Percentiles rank a stretch among this genome's conserved stretches.
Evolutionary conservation across 2,113 vertebrate species (phyloP).

Genomic region (Podarcis muralis): DNA sequence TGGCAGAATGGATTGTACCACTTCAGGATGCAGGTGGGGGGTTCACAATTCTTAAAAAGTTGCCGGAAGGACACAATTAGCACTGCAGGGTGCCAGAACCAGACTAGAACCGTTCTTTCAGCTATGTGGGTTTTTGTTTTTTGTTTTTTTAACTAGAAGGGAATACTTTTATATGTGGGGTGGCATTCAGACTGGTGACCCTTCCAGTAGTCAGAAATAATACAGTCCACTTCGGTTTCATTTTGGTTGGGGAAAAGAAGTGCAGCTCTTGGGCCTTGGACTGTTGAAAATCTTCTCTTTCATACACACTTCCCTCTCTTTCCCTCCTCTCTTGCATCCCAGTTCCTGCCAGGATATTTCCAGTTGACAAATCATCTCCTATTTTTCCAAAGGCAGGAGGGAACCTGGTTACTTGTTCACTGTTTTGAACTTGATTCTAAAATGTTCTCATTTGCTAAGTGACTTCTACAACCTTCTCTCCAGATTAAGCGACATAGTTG

Average conservation of each 20-base stretch:
- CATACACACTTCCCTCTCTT: background rate
- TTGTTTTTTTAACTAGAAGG: background rate
- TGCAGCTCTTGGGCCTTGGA: too few relatives aligned
- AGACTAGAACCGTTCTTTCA: background rate
- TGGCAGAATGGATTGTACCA: background rate
- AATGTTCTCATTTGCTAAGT: background rate
- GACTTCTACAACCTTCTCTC: background rate
- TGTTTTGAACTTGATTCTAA: background rate
- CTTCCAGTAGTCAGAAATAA: background rate
- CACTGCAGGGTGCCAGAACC: background rate
- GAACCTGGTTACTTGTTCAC: background rate
- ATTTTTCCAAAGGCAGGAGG: background rate
- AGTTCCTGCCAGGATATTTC: background rate
- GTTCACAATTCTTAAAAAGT: background rate
- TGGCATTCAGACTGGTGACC: background rate
- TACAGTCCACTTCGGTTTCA: background rate
- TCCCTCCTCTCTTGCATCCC: background rate
- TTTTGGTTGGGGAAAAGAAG: background rate
- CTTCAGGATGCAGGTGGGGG: background rate
- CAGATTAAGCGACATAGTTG: background rate
- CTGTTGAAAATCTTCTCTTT: background rate
- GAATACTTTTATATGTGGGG: background rate
- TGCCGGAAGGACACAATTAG: background rate
- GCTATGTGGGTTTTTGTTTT: background rate
- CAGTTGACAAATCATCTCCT: background rate